phyloP scores from a whole-genome alignment of 2,888 invertebrate genomes.

The Acanthococcus lagerstroemiae region DNA sequence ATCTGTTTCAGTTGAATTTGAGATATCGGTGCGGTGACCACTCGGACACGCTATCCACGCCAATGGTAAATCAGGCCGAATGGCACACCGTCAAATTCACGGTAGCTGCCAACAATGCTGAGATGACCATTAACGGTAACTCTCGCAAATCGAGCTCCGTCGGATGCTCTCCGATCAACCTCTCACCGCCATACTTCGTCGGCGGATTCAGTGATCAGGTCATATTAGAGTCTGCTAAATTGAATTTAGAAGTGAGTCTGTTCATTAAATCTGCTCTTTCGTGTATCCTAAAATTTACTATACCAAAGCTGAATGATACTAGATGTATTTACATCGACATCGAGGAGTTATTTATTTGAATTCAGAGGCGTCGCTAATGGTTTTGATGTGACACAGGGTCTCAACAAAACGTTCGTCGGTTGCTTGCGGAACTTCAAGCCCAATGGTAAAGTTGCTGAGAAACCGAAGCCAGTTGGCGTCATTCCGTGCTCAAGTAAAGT shows the following conservation, averaged over 20 bases:
- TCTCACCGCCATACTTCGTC: slow-evolving; percentile 62
- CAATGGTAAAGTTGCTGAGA: slow-evolving; percentile 55
- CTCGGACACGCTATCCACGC: slow-evolving; percentile 49
- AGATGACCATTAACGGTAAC: slow-evolving; percentile 56
- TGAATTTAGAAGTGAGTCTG: slow-evolving; percentile 39
- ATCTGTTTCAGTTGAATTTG: slow-evolving; percentile 50
- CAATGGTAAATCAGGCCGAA: slow-evolving; percentile 56
- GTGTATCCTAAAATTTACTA: no score
- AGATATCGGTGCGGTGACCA: slow-evolving; percentile 58
- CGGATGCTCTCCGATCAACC: slow-evolving; percentile 47
- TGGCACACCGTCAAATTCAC: slow-evolving; percentile 71
- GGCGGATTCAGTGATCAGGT: slow-evolving; percentile 61
- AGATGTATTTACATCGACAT: no score
- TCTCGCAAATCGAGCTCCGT: neutral
- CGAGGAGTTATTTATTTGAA: no score
- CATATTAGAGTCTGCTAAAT: slow-evolving; percentile 42
- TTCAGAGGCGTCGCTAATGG: no score
- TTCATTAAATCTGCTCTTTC: no score
- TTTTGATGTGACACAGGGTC: slow-evolving; percentile 46
- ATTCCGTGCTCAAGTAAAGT: slow-evolving; percentile 69
- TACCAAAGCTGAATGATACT: no score
- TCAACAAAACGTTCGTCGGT: slow-evolving; percentile 65
- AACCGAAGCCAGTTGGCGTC: slow-evolving; percentile 53
- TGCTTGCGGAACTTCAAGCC: slow-evolving; percentile 69
- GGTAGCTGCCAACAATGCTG: slow-evolving; percentile 53